A percentile compares a stretch with the other conserved stretches of the same genome.
These are phyloP conservation scores for Otus sunia DNA, from an alignment of 2,113 vertebrate genomes.

Conservation along the genomic window DNA sequence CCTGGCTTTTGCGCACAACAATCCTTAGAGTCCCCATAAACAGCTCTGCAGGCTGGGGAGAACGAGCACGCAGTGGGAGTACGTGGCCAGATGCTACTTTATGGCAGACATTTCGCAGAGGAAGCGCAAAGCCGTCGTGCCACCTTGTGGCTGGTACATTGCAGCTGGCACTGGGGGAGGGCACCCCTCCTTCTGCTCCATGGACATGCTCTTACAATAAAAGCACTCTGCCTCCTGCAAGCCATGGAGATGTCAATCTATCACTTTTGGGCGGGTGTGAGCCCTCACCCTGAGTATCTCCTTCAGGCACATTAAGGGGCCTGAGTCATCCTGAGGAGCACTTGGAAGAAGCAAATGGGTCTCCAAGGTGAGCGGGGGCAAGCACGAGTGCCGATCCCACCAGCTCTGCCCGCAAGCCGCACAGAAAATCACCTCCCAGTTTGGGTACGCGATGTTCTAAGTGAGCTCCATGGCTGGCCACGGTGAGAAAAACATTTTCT, in stretches of 20 bases:
- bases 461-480: neutral
- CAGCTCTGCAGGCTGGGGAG: neutral
- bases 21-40: rapidly evolving
- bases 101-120: rapidly evolving
- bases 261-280: neutral
- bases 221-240: neutral
- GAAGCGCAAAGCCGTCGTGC: neutral
- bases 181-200: neutral
- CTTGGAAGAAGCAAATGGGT: neutral
- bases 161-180: neutral
- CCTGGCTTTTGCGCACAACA: rapidly evolving
- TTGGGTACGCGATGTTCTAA: neutral
- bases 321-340: neutral
- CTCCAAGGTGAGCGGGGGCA: neutral
- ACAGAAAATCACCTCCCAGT: neutral
- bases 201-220: rapidly evolving
- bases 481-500: conserved; percentile 57
- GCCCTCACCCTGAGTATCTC: neutral
- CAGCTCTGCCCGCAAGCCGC: neutral
- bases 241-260: neutral
- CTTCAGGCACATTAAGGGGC: neutral
- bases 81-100: rapidly evolving
- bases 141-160: neutral
- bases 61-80: rapidly evolving
- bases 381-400: neutral